Evolutionary conservation across 2,113 vertebrate species (phyloP).

Genomic region (Ciconia maguari): DNA sequence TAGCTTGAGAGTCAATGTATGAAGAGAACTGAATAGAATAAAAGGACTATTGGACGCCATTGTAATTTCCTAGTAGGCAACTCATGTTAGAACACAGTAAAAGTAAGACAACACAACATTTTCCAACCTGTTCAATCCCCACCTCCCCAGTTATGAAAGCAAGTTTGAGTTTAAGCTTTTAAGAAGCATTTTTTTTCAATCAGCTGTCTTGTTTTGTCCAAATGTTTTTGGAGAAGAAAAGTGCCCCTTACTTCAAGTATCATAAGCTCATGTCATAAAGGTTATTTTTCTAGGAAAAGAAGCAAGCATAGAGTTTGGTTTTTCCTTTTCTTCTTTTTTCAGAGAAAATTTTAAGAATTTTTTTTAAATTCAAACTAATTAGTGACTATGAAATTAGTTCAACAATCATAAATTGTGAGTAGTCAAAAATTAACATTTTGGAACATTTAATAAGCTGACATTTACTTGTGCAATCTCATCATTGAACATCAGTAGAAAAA

Average conservation of each 20-base stretch:
- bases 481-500: not conserved
- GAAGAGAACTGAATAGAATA: not conserved
- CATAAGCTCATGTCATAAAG: not conserved
- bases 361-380: not conserved
- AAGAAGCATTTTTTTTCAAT: not conserved
- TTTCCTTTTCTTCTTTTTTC: not conserved
- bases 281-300: not conserved
- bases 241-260: not conserved
- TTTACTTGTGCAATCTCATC: not conserved
- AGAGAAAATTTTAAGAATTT: not conserved
- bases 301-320: not conserved
- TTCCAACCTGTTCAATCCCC: not conserved
- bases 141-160: not conserved
- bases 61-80: not conserved
- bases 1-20: not conserved
- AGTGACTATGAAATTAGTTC: not conserved
- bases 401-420: not conserved
- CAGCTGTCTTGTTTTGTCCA: not conserved
- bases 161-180: not conserved
- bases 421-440: not conserved
- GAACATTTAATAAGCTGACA: not conserved
- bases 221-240: not conserved
- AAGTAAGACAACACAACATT: not conserved
- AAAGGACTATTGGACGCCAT: not conserved
- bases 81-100: not conserved